Percentiles rank a stretch among this genome's conserved stretches.
phyloP scores from a whole-genome alignment of 2,113 vertebrate species.

The Mesitornis unicolor region DNA sequence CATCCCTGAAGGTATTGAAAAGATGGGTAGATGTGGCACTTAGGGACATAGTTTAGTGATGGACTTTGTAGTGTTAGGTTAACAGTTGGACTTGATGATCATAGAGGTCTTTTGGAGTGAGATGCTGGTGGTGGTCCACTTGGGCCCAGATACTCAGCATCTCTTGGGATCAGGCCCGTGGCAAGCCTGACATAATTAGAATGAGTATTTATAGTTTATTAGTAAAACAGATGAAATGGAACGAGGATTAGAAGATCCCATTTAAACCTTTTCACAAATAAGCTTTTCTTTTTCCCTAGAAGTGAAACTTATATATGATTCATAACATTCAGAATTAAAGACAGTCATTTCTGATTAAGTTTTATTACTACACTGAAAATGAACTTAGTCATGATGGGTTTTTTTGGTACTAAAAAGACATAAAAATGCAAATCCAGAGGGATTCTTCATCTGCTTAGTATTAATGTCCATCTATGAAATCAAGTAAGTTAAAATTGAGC shows the following conservation, averaged over 20 bases:
- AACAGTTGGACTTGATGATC: too few relatives aligned
- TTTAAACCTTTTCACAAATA: not conserved
- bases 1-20: too few relatives aligned
- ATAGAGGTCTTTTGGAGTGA: too few relatives aligned
- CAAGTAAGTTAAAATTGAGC: not conserved
- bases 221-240: not conserved
- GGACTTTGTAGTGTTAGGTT: too few relatives aligned
- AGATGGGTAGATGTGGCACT: too few relatives aligned
- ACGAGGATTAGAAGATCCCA: not conserved
- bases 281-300: not conserved
- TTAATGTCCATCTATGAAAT: not conserved
- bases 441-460: not conserved
- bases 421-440: constrained; percentile 32
- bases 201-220: not conserved
- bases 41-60: too few relatives aligned
- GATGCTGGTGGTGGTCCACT: accelerated
- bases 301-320: not conserved
- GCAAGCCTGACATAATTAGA: not conserved
- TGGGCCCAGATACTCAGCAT: not conserved
- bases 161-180: not conserved
- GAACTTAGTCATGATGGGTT: not conserved
- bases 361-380: not conserved
- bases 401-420: not conserved
- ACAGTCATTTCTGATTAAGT: not conserved
- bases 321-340: not conserved